Percentiles rank a stretch among this genome's conserved stretches.
Conservation (phyloP, 2,113 vertebrate species). For the Lepisosteus osseus region DNA sequence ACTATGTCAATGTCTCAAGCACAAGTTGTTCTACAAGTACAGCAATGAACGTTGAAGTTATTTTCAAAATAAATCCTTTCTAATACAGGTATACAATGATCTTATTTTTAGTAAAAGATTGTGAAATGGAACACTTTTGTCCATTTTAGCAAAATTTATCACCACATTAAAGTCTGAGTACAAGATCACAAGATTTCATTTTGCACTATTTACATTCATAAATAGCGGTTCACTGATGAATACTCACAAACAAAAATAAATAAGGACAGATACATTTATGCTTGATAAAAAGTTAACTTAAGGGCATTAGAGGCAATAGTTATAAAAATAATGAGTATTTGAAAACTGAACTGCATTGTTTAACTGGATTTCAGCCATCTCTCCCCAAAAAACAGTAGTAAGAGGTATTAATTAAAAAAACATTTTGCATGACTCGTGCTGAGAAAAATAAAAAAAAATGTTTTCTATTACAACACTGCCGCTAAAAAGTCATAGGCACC, state of each 20-base stretch:
- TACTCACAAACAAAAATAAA: conserved; percentile 14
- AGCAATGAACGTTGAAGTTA: conserved; percentile 40
- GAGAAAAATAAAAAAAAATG: too few relatives aligned
- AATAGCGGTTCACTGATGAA: background rate
- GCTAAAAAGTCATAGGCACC: too few relatives aligned
- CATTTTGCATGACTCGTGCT: too few relatives aligned
- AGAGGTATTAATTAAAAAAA: too few relatives aligned
- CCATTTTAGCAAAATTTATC: background rate
- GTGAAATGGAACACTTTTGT: background rate
- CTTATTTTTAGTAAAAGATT: background rate
- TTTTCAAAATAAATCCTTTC: conserved; percentile 47
- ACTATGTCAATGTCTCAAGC: conserved; percentile 44
- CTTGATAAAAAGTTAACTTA: background rate
- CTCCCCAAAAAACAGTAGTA: too few relatives aligned
- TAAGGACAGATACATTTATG: conserved; percentile 4
- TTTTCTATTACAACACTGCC: too few relatives aligned
- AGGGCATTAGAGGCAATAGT: conserved; percentile 13
- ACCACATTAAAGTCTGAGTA: background rate
- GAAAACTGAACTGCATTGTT: conserved; percentile 4
- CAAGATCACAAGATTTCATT: background rate
- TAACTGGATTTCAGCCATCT: background rate
- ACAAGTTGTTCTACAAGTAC: conserved; percentile 37
- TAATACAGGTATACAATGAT: conserved; percentile 4
- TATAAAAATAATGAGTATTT: conserved; percentile 5
- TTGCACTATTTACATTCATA: conserved; percentile 2